Conservation (phyloP, 2,113 vertebrate species). For the Engystomops pustulosus region DNA sequence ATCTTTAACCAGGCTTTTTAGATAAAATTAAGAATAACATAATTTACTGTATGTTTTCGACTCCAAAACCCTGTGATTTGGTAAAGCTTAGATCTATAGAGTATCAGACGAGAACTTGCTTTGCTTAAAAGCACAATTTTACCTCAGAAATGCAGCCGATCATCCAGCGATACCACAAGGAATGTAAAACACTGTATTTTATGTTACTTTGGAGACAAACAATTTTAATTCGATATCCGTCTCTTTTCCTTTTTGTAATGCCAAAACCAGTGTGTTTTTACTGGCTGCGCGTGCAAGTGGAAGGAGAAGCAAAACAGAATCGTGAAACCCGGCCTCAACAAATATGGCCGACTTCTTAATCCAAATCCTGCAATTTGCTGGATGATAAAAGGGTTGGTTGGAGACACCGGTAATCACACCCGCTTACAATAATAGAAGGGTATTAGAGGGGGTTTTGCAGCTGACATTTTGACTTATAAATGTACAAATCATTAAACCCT, state of each 20-base stretch:
- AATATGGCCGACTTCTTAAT: background rate
- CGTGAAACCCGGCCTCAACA: background rate
- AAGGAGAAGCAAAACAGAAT: background rate
- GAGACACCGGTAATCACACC: conserved; percentile 2
- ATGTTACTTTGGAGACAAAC: conserved; percentile 26
- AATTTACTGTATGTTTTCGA: background rate
- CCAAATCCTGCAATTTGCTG: conserved; percentile 35
- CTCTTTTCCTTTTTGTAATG: background rate
- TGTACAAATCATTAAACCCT: conserved; percentile 14
- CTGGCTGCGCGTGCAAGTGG: background rate
- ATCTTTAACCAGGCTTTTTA: background rate
- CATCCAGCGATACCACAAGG: conserved; percentile 13
- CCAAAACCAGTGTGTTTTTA: conserved; percentile 37
- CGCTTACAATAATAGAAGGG: conserved; percentile 13
- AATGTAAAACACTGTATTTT: conserved; percentile 47
- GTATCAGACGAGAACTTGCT: conserved; percentile 7
- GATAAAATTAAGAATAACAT: background rate
- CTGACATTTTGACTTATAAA: background rate
- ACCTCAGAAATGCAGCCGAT: conserved; percentile 27
- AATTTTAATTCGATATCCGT: conserved; percentile 35
- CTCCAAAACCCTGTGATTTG: conserved; percentile 18
- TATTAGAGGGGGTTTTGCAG: conserved; percentile 26
- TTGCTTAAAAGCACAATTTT: conserved; percentile 7
- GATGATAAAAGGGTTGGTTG: conserved; percentile 16
- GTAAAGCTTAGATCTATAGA: background rate